Evolutionary conservation across 2,797 vertebrate genomes (phyloP).

Genomic region (Epinephelus coioides): DNA sequence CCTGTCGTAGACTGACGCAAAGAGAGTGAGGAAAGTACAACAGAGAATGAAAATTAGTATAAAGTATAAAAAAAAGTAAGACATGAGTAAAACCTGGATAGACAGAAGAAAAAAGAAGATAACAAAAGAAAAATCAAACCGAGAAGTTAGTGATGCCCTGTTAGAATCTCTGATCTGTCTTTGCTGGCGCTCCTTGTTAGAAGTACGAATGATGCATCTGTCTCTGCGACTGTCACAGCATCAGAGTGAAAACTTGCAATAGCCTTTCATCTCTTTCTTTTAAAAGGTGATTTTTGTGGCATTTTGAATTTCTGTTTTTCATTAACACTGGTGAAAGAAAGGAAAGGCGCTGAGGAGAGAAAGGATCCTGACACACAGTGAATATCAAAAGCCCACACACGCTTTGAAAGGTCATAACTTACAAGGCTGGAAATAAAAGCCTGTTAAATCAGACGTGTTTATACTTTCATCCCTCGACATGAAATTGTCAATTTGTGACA

Average conservation of each 20-base stretch:
- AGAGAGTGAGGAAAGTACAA: conserved; percentile 8
- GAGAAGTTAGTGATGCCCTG: conserved; percentile 20
- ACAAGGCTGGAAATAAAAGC: conserved; percentile 29
- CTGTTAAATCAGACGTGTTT: conserved; percentile 13
- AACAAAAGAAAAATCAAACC: conserved; percentile 51
- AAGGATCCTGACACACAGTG: conserved; percentile 7
- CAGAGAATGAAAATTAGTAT: conserved; percentile 41
- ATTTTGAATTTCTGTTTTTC: conserved; percentile 39
- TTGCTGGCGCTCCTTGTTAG: conserved; percentile 43
- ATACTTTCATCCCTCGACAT: conserved; percentile 1
- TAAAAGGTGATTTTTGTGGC: conserved; percentile 42
- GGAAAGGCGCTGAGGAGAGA: conserved; percentile 12
- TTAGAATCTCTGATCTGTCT: conserved; percentile 50
- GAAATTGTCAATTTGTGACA: background rate
- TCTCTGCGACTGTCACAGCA: conserved; percentile 44
- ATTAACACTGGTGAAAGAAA: conserved; percentile 35
- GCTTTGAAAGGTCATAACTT: conserved; percentile 51
- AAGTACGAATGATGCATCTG: conserved; percentile 34
- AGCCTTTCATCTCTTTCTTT: conserved; percentile 49
- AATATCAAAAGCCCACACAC: conserved; percentile 43
- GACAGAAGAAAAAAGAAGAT: conserved; percentile 30
- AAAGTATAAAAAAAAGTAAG: conserved; percentile 5
- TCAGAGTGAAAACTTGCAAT: conserved; percentile 25
- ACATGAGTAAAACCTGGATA: conserved; percentile 22
- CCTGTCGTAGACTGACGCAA: conserved; percentile 28